phyloP scores from a whole-genome alignment of 2,888 invertebrate species.

The Carabus problematicus region DNA sequence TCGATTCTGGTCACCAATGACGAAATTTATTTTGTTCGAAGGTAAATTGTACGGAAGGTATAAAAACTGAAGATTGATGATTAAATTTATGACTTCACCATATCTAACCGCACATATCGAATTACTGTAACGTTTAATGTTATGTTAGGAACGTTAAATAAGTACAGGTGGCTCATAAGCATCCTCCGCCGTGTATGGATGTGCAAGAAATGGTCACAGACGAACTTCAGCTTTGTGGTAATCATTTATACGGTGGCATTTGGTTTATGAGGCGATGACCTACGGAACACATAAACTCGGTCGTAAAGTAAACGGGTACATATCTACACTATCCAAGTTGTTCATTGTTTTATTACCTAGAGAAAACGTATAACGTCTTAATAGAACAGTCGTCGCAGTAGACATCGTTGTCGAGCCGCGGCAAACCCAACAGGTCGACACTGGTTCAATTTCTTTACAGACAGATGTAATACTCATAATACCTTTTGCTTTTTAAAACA shows the following conservation, averaged over 20 bases:
- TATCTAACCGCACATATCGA: slow-evolving; percentile 13
- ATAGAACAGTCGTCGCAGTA: not conserved
- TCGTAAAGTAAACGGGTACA: slow-evolving; percentile 8
- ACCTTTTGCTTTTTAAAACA: too few relatives aligned
- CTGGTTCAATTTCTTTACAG: too few relatives aligned
- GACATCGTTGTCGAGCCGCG: too few relatives aligned
- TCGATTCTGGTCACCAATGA: too few relatives aligned
- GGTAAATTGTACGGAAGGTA: not conserved
- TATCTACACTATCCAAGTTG: not conserved
- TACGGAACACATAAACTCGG: slow-evolving; percentile 2
- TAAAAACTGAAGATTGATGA: slow-evolving; percentile 9
- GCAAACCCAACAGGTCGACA: too few relatives aligned
- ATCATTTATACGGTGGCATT: not conserved
- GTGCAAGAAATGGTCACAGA: not conserved
- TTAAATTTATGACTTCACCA: slow-evolving; percentile 14
- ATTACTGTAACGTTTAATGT: slow-evolving; percentile 19
- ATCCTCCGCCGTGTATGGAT: not conserved
- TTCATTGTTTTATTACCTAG: slow-evolving; percentile 10
- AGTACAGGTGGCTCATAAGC: slow-evolving; percentile 15
- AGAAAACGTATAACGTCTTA: slow-evolving; percentile 1
- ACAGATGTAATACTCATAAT: too few relatives aligned
- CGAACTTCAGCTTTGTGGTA: slow-evolving; percentile 4
- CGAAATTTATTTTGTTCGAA: too few relatives aligned
- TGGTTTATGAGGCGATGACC: not conserved
- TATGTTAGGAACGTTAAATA: slow-evolving; percentile 10